A percentile compares a stretch with the other conserved stretches of the same genome.
These are phyloP conservation scores for Hemibagrus guttatus DNA, from an alignment of 2,797 vertebrate genomes.

Conservation along the genomic window DNA sequence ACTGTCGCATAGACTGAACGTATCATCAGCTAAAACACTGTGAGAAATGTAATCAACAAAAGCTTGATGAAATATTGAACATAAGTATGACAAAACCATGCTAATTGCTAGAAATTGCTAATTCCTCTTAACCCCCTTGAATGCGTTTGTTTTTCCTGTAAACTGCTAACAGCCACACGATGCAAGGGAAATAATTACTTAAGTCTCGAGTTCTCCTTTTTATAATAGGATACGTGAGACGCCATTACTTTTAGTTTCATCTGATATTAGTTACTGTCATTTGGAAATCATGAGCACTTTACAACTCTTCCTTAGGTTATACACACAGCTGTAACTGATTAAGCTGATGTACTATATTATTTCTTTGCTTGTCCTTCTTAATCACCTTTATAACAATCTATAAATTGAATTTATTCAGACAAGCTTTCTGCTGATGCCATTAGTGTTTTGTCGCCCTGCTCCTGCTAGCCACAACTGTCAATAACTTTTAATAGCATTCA, in stretches of 20 bases:
- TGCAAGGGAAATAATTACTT: not conserved
- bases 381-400: not conserved
- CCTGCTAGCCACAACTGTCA: not conserved
- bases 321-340: not conserved
- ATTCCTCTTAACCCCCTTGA: not conserved
- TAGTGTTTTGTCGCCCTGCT: not conserved
- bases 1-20: not conserved
- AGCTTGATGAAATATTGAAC: not conserved
- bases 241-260: not conserved
- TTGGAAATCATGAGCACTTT: not conserved
- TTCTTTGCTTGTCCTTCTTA: not conserved
- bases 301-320: not conserved
- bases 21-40: not conserved
- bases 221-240: not conserved
- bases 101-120: not conserved
- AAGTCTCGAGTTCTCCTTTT: not conserved
- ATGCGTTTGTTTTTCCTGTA: constrained; percentile 6
- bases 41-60: not conserved
- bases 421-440: not conserved
- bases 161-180: not conserved
- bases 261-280: not conserved
- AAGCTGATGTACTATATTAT: not conserved
- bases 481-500: not conserved
- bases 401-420: not conserved
- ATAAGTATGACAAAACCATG: not conserved